Base-by-base conservation (phyloP, 2,113 vertebrate species). In the Chaetura pelagica region DNA sequence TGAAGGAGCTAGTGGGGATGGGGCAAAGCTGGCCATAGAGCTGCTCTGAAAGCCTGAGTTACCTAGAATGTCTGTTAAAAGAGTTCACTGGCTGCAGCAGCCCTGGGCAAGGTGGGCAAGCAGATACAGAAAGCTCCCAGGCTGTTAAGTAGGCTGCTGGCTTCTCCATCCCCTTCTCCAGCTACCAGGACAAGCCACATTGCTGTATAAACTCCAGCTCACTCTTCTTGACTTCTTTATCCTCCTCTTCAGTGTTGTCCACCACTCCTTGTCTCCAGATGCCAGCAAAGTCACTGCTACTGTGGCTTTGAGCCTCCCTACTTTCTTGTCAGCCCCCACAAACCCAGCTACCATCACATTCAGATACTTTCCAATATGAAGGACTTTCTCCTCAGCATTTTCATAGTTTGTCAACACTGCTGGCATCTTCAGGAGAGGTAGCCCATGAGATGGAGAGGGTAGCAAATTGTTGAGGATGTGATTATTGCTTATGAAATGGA, bases 281-380 rank as follows among this genome's bases (percentile, higher is more conserved):
- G 32, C 54, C 61, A 57, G 48, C 22, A 74, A 38, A 67, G 55
- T 34, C 2, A 2, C 17, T 40, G 46, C 48, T 48, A 15, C 34
- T 0, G 2, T 7, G 16, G 40, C 38, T 66, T 1, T 0, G 38
- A 49, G 52, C 46, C 58, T 66, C 13, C 22, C n/a, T 51, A 64
- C 35, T 27, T 1, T 2, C 49, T 52, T 1, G 1, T 42, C 42
- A 69, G 67, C 35, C 52, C 72, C 46, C 0, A 0, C 30, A 77
- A 13, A 30, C 52, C 46, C 72, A 52, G 32, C 27, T 26, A 30
- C 32, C 0, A 0, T 27, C 24, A 20, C 0, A 0, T 32, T 64
- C 7, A 27, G 75, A 34, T 40, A 35, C n/a, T 71, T n/a, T 42
- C 18, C 23, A 22, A 2, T 15, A 30, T 34, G 24, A n/a, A 48